Conservation (phyloP, 2,113 vertebrate genomes). For the Neomonachus schauinslandi region DNA sequence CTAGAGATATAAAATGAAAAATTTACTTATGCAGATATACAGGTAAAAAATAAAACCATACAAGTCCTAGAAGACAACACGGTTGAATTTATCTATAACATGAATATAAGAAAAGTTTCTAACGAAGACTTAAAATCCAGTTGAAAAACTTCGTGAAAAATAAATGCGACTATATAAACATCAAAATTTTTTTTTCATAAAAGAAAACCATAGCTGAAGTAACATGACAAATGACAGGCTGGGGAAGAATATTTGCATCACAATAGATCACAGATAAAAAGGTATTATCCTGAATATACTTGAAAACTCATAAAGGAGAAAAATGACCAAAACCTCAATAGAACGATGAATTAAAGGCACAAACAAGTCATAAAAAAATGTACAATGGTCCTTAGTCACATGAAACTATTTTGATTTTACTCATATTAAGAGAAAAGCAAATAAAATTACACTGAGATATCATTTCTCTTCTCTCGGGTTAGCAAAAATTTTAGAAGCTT, state of each 20-base stretch:
- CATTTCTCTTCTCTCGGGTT: not conserved
- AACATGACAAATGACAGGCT: not conserved
- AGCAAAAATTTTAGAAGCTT: not conserved
- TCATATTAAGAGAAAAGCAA: constrained; percentile 42
- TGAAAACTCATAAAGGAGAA: not conserved
- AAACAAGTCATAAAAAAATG: not conserved
- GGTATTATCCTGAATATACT: not conserved
- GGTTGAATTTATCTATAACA: not conserved
- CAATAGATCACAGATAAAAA: not conserved
- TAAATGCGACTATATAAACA: constrained; percentile 30
- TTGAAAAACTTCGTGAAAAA: not conserved
- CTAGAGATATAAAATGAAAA: not conserved
- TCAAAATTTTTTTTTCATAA: not conserved
- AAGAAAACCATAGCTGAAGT: not conserved
- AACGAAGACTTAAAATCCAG: not conserved
- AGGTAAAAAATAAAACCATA: not conserved
- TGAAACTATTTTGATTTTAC: constrained; percentile 8
- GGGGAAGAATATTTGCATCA: not conserved
- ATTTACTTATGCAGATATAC: not conserved
- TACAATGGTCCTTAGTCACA: not conserved
- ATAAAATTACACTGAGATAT: not conserved
- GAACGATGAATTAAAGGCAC: not conserved
- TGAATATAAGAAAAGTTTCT: not conserved
- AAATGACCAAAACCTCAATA: not conserved
- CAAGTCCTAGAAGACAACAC: not conserved